A percentile compares a stretch with the other conserved stretches of the same genome.
These are phyloP conservation scores for Drosophila putrida DNA, from an alignment of 2,888 invertebrate species.

Conservation along the genomic window DNA sequence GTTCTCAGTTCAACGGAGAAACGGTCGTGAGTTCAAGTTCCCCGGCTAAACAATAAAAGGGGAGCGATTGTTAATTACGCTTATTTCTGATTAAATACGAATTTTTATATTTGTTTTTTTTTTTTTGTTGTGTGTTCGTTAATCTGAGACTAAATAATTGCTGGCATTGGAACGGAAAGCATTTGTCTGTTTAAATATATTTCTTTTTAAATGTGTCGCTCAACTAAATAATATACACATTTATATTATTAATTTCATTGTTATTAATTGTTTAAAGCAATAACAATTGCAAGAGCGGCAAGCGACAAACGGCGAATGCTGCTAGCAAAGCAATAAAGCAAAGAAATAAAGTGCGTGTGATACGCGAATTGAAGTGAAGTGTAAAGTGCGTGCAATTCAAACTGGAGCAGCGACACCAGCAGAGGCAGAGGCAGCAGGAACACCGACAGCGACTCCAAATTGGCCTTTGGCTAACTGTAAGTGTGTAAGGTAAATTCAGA, in stretches of 20 bases:
- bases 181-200: constrained; percentile 12
- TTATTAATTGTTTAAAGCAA: constrained; percentile 58
- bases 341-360: constrained; percentile 65
- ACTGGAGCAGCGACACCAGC: constrained; percentile 50
- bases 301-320: constrained; percentile 17
- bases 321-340: constrained; percentile 25
- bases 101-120: constrained; percentile 24
- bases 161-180: constrained; percentile 9
- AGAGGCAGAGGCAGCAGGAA: not conserved
- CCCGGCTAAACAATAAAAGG: constrained; percentile 39
- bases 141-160: constrained; percentile 50
- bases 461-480: constrained; percentile 32
- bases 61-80: constrained; percentile 42
- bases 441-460: constrained; percentile 13
- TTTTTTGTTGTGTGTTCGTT: constrained; percentile 14
- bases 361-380: constrained; percentile 54
- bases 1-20: constrained; percentile 34
- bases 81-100: constrained; percentile 50
- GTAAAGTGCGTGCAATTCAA: constrained; percentile 59
- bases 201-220: constrained; percentile 40
- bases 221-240: constrained; percentile 52
- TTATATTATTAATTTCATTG: constrained; percentile 32
- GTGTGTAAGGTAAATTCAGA: constrained; percentile 25
- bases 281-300: constrained; percentile 22
- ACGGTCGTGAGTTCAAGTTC: constrained; percentile 61